Conservation (phyloP, 2,113 vertebrate genomes). For the Apteryx mantelli region DNA sequence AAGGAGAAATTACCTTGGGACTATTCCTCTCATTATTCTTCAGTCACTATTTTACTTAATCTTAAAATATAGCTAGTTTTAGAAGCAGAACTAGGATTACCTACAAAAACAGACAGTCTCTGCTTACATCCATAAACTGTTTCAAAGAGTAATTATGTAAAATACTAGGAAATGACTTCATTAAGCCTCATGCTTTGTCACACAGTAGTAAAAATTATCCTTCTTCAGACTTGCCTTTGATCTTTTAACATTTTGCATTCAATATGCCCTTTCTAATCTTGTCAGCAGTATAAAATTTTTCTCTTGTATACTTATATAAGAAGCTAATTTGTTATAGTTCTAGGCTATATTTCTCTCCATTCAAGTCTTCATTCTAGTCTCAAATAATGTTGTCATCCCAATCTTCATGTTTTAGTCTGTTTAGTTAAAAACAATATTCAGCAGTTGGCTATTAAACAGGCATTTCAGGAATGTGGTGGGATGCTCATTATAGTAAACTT, state of each 20-base stretch:
- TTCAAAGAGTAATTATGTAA: neutral
- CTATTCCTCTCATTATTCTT: neutral
- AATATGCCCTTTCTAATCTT: neutral
- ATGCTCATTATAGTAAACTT: conserved; percentile 43
- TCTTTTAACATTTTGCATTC: neutral
- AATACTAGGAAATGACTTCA: neutral
- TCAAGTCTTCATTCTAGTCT: neutral
- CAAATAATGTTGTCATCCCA: neutral
- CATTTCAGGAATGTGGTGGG: conserved; percentile 19
- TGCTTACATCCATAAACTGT: neutral
- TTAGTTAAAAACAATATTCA: conserved; percentile 18
- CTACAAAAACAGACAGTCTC: neutral
- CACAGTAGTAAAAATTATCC: neutral
- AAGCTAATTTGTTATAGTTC: neutral
- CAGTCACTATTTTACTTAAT: neutral
- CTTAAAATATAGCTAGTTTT: neutral
- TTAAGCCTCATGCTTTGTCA: neutral
- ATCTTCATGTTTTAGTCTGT: neutral
- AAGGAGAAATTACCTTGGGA: neutral
- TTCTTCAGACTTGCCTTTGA: neutral
- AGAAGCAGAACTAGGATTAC: neutral
- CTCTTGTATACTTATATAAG: neutral
- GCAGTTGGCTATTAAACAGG: conserved; percentile 29
- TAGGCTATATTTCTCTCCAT: neutral
- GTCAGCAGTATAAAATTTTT: neutral